phyloP scores from a whole-genome alignment of 2,888 invertebrate genomes.

The Mantis religiosa region DNA sequence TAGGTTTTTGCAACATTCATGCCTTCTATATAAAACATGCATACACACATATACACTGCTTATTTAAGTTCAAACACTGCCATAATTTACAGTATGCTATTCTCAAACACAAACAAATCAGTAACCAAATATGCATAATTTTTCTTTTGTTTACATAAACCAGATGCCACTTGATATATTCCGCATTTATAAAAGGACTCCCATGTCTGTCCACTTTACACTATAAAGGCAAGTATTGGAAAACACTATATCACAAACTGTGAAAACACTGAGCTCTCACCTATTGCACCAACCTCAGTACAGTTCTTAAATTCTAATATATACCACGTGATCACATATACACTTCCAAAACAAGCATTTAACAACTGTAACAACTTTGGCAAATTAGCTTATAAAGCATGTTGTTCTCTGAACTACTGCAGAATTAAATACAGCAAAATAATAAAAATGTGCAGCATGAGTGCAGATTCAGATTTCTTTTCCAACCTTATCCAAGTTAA shows the following conservation, averaged over 20 bases:
- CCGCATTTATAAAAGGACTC: neutral
- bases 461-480: neutral
- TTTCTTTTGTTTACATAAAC: neutral
- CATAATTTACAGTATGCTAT: neutral
- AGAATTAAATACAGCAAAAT: constrained; percentile 4
- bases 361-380: constrained; percentile 10
- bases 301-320: neutral
- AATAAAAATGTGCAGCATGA: neutral
- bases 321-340: neutral
- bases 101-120: neutral
- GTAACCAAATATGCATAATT: neutral
- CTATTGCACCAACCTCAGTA: constrained; percentile 4
- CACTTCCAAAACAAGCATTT: neutral
- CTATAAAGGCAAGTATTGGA: constrained; percentile 10
- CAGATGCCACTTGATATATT: neutral
- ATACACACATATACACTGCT: neutral
- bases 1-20: neutral
- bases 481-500: neutral
- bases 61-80: neutral
- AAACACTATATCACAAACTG: constrained; percentile 10
- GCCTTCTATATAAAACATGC: neutral
- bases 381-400: neutral
- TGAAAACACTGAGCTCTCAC: neutral
- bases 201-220: neutral
- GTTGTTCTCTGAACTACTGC: neutral